phyloP scores from a whole-genome alignment of 2,113 vertebrate genomes.

The Speoplatyrhinus poulsoni region DNA sequence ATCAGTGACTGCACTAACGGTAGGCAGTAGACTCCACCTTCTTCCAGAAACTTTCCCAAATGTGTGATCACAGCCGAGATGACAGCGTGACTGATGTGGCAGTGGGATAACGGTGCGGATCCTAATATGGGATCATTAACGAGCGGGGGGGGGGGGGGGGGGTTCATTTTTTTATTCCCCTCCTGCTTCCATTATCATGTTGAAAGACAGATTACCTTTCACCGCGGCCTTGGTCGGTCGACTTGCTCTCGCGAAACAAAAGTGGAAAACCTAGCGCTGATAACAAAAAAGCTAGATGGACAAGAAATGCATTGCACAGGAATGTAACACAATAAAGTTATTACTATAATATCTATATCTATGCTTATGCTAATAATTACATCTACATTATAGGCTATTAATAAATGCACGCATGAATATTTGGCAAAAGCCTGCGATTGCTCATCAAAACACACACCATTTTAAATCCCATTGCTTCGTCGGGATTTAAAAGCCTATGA shows the following conservation, averaged over 20 bases:
- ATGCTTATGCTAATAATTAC: too few species aligned
- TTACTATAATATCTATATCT: too few species aligned
- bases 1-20: constrained; percentile 43
- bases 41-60: constrained; percentile 58
- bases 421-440: neutral
- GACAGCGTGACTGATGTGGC: constrained; percentile 14
- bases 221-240: neutral
- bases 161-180: too few species aligned
- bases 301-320: neutral
- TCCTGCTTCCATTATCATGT: too few species aligned
- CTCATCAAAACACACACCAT: neutral
- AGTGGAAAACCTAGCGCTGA: neutral
- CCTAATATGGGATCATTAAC: too few species aligned
- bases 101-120: neutral
- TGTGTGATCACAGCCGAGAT: constrained; percentile 59
- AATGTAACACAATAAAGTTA: too few species aligned
- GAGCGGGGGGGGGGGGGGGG: too few species aligned
- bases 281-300: too few species aligned
- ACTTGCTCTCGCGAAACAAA: neutral
- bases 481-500: too few species aligned
- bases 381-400: too few species aligned
- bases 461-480: neutral
- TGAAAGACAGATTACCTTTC: too few species aligned
- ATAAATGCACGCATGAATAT: too few species aligned
- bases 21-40: constrained; percentile 31